phyloP scores from a whole-genome alignment of 2,797 vertebrate species.

The Sphaeramia orbicularis region DNA sequence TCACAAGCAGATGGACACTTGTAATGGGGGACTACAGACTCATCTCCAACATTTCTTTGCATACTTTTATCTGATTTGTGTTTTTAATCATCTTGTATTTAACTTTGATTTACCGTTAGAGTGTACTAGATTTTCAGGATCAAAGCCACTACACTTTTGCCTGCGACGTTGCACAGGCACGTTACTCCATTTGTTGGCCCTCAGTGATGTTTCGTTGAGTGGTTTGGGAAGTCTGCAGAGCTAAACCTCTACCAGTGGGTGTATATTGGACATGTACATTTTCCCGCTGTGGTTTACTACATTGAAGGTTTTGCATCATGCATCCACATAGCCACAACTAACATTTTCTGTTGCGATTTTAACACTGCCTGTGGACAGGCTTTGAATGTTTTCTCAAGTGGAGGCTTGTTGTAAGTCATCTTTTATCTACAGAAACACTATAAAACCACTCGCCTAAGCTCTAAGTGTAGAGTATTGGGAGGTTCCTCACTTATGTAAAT shows the following conservation, averaged over 20 bases:
- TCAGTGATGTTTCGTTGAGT: slow-evolving; percentile 35
- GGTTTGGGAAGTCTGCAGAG: slow-evolving; percentile 31
- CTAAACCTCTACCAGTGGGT: slow-evolving; percentile 19
- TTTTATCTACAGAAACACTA: slow-evolving; percentile 59
- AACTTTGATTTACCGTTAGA: slow-evolving; percentile 27
- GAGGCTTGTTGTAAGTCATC: slow-evolving; percentile 52
- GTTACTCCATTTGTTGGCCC: slow-evolving; percentile 28
- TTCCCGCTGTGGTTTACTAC: slow-evolving; percentile 23
- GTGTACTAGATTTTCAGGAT: slow-evolving; percentile 51
- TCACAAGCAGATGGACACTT: slow-evolving; percentile 34
- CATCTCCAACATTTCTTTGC: slow-evolving; percentile 54
- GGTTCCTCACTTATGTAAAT: slow-evolving; percentile 44
- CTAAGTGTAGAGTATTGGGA: slow-evolving; percentile 24
- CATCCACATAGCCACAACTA: slow-evolving; percentile 50
- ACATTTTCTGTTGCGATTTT: slow-evolving; percentile 29
- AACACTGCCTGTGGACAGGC: slow-evolving; percentile 54
- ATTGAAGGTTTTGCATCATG: slow-evolving; percentile 27
- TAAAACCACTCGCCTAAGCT: slow-evolving; percentile 63
- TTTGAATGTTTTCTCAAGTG: slow-evolving; percentile 63
- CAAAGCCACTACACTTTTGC: slow-evolving; percentile 58
- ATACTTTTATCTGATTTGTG: slow-evolving; percentile 32
- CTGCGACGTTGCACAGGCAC: slow-evolving; percentile 30
- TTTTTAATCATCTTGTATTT: slow-evolving; percentile 28
- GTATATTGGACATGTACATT: slow-evolving; percentile 8
- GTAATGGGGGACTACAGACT: slow-evolving; percentile 47